phyloP scores from a whole-genome alignment of 2,113 vertebrate genomes.

The Daubentonia madagascariensis region DNA sequence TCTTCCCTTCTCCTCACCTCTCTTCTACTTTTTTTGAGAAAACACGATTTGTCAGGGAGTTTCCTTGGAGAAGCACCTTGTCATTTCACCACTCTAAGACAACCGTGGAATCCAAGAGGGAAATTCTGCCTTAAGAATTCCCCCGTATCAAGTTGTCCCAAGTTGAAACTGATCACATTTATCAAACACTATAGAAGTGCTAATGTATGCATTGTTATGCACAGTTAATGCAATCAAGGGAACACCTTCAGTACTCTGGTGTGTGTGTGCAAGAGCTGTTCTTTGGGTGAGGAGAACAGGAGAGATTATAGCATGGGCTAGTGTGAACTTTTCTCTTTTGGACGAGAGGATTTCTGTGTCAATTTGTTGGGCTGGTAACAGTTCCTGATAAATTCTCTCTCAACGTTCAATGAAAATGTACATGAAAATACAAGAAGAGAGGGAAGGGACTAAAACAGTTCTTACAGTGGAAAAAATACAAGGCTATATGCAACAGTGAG shows the following conservation, averaged over 20 bases:
- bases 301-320: not conserved
- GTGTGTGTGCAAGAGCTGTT: not conserved
- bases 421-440: not conserved
- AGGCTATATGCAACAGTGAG: not conserved
- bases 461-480: not conserved
- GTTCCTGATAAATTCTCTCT: not conserved
- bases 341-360: not conserved
- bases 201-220: slow-evolving; percentile 77
- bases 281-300: slow-evolving; percentile 16
- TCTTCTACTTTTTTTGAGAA: not conserved
- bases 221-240: slow-evolving; percentile 77
- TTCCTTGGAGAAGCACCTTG: slow-evolving; percentile 75
- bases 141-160: slow-evolving; percentile 59
- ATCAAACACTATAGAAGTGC: slow-evolving; percentile 69
- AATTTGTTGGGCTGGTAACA: not conserved
- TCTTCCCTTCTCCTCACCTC: not conserved
- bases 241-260: slow-evolving; percentile 56
- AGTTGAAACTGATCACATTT: slow-evolving; percentile 75
- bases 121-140: slow-evolving; percentile 75
- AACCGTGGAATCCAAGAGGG: slow-evolving; percentile 71
- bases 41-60: slow-evolving; percentile 52
- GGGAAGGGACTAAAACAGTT: not conserved
- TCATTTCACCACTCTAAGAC: slow-evolving; percentile 66
- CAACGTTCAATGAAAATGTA: not conserved
- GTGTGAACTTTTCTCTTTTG: not conserved